Evolutionary conservation across 2,113 vertebrate genomes (phyloP).

Genomic region (Oreochromis niloticus): DNA sequence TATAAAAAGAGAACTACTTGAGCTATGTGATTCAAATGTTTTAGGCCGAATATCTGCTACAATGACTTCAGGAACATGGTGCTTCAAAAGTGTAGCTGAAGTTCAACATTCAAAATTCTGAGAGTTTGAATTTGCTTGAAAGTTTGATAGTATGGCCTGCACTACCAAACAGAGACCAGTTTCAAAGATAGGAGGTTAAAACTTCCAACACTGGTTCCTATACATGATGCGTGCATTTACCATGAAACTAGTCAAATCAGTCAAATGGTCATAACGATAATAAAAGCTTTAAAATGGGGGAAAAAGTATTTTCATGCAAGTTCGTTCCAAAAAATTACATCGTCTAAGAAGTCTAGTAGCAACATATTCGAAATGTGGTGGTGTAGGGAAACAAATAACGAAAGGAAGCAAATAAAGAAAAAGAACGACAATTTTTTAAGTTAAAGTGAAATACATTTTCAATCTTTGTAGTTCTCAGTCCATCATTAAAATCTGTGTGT

Average conservation of each 20-base stretch:
- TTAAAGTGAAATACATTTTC: not conserved
- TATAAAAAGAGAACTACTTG: not conserved
- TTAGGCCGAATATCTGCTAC: not conserved
- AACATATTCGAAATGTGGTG: accelerated
- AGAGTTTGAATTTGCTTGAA: not conserved
- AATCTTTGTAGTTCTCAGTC: not conserved
- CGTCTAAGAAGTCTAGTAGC: not conserved
- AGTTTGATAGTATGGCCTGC: not conserved
- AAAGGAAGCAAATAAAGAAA: not conserved
- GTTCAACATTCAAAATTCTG: not conserved
- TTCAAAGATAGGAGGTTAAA: not conserved
- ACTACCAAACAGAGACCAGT: not conserved
- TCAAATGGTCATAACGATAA: not conserved
- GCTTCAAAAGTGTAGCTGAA: not conserved
- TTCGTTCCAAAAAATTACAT: not conserved
- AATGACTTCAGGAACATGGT: not conserved
- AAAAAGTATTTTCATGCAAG: not conserved
- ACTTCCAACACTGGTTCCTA: not conserved
- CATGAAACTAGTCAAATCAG: not conserved
- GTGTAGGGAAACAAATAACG: not conserved
- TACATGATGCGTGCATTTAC: not conserved
- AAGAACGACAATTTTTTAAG: not conserved
- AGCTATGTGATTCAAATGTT: not conserved
- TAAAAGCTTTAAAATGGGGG: not conserved
- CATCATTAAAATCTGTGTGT: not conserved